Evolutionary conservation across 2,888 invertebrate genomes (phyloP), one percentile per base, ranked within the genome.

Genomic region (Amiota minor): DNA sequence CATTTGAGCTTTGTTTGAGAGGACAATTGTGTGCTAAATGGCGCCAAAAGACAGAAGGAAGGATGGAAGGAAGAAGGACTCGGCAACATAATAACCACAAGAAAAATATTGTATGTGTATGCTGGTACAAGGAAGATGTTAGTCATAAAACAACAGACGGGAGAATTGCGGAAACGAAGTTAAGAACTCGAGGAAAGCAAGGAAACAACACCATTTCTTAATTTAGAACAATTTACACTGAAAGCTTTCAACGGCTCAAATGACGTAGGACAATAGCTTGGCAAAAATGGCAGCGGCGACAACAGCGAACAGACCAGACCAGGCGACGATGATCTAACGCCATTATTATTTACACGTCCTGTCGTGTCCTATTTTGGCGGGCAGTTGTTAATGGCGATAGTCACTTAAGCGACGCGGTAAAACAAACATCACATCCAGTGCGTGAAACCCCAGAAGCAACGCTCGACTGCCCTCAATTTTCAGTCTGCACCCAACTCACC

Each of bases 371-470:
- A 6, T 35, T 35, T n/a, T 16, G 59, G 59, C 16, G 6, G 85
- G 81, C 83, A 84, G 86, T 82, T 81, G 82, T 84, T 86, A 86
- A 85, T 86, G 85, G 85, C 80, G 80, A 83, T 84, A 84, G 83
- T 82, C 86, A 85, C 86, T 84, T 84, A 85, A 84, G 81, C 81
- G 84, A 78, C 77, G 80, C 79, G 83, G 83, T 83, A 85, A 82
- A 84, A 83, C 83, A 83, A 84, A 86, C 83, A 84, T 12, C 56
- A 23, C n/a, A 18, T 64, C 1, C 47, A 14, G 35, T 45, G 23
- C 14, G 11, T 72, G 71, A 55, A 74, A 55, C 59, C 49, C 73
- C 10, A 46, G 50, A 23, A 55, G 49, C 10, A 49, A 35, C 46
- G 69, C 20, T 71, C 62, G 55, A 62, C 70, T 70, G 70, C 46